Base-by-base conservation (phyloP, 2,797 vertebrate genomes). In the Bradypus variegatus region DNA sequence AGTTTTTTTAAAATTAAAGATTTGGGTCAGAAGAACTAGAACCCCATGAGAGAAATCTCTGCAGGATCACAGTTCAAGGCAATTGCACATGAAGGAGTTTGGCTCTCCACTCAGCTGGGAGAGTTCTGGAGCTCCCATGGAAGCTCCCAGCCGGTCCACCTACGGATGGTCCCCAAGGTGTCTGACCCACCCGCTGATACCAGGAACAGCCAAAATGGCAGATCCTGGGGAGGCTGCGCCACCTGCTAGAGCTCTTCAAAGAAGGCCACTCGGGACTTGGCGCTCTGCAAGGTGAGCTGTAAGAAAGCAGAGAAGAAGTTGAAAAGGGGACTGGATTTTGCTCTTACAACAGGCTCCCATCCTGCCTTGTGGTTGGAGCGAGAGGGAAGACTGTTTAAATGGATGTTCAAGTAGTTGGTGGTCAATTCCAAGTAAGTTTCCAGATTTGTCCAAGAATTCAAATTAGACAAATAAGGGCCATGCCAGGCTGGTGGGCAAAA, bases 231-330 rank as follows among this genome's bases (percentile, higher is more conserved):
- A 33, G 2, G 93, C 12, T 0, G 23, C 92, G 72, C 93, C 33
- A 31, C 73, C n/a, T 79, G 91, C 97, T 98, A 99, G 72, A 99
- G 98, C 94, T 99, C 99, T 96, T 99, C 98, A 95, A 99, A 99
- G 98, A 98, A 99, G 97, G 99, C 98, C 97, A 99, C 98, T 19
- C 98, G 98, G 97, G 98, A 98, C 96, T 99, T 99, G 97, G 98
- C 98, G 96, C 99, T 99, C 97, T 99, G 99, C 36, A 99, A 97
- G 75, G 99, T 99, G 73, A 99, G 98, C 99, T 99, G 98, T 95
- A 97, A 98, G 96, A 97, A 96, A 97, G 95, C 96, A 97, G 92
- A 96, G 91, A 48, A 82, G 58, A 92, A 4, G 78, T 19, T 97
- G 91, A 97, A 78, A 29, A 86, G n/a, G 6, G 9, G 1, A 0